Conservation (phyloP, 1,140 invertebrate genomes). For the Magallana gigas region DNA sequence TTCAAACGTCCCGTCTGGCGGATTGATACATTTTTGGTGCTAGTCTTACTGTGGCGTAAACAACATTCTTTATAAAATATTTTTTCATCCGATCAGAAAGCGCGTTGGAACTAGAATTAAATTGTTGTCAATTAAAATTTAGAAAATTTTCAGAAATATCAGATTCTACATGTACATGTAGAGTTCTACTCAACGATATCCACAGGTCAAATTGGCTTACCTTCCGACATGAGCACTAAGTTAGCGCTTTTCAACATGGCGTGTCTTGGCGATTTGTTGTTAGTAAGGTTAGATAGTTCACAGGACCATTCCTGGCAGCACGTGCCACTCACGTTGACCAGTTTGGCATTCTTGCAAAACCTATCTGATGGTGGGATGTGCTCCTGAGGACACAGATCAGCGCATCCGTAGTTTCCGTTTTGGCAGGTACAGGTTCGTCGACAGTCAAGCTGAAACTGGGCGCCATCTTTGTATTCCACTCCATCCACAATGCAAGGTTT, state of each 20-base stretch:
- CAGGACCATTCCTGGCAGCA: constrained; percentile 89
- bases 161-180: neutral
- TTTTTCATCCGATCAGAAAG: too few relatives aligned
- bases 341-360: constrained; percentile 80
- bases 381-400: constrained; percentile 86
- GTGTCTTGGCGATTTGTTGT: constrained; percentile 51
- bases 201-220: neutral
- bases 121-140: too few relatives aligned
- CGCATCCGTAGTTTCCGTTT: constrained; percentile 86
- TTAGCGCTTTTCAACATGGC: constrained; percentile 42
- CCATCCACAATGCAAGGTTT: constrained; percentile 81
- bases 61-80: too few relatives aligned
- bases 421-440: constrained; percentile 86
- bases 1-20: too few relatives aligned
- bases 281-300: constrained; percentile 60
- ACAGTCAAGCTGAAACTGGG: constrained; percentile 85
- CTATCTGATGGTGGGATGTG: constrained; percentile 83
- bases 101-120: too few relatives aligned
- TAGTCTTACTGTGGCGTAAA: too few relatives aligned
- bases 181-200: neutral
- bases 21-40: too few relatives aligned
- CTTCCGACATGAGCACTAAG: neutral
- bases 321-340: constrained; percentile 85
- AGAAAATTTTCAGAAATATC: too few relatives aligned
- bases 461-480: constrained; percentile 83